A percentile compares a stretch with the other conserved stretches of the same genome.
phyloP scores from a whole-genome alignment of 2,113 vertebrate species.

The Sebastes schlegelii region DNA sequence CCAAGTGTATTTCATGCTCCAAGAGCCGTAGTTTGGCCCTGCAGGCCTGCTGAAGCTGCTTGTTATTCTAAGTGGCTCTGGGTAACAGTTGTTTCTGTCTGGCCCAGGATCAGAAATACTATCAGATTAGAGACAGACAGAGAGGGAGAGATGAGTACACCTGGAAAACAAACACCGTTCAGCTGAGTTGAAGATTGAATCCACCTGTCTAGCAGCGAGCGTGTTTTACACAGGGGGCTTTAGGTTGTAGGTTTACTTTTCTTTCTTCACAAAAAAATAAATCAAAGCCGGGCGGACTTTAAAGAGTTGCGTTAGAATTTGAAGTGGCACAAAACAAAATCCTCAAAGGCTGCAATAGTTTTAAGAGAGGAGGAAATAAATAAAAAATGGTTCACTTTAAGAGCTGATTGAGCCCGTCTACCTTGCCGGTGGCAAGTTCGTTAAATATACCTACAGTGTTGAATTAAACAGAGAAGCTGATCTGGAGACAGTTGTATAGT shows the following conservation, averaged over 20 bases:
- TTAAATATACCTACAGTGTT: constrained; percentile 19
- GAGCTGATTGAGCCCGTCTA: constrained; percentile 3
- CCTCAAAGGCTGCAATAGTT: constrained; percentile 29
- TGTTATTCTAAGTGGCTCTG: constrained; percentile 69
- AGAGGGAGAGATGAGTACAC: constrained; percentile 33
- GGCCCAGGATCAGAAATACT: constrained; percentile 65
- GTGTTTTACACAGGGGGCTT: constrained; percentile 51
- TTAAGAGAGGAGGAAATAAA: constrained; percentile 25
- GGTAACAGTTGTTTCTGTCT: constrained; percentile 73
- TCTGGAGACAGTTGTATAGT: neutral
- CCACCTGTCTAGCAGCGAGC: constrained; percentile 48
- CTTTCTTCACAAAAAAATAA: constrained; percentile 47
- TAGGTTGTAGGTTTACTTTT: constrained; percentile 47
- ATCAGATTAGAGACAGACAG: constrained; percentile 59
- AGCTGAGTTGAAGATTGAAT: constrained; percentile 48
- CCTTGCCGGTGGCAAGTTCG: constrained; percentile 42
- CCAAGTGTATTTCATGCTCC: constrained; percentile 63
- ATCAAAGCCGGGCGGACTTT: constrained; percentile 58
- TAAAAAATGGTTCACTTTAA: constrained; percentile 9
- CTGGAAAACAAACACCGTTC: constrained; percentile 61
- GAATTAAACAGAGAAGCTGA: constrained; percentile 5
- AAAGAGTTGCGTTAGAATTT: constrained; percentile 31
- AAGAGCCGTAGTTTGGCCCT: constrained; percentile 42
- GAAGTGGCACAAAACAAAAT: constrained; percentile 27
- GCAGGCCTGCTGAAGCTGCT: constrained; percentile 58